These are phyloP conservation scores for Hydractinia echinata DNA, from an alignment of 30 jellyfish, hydroid and myxozoan species.

Conservation along the genomic window DNA sequence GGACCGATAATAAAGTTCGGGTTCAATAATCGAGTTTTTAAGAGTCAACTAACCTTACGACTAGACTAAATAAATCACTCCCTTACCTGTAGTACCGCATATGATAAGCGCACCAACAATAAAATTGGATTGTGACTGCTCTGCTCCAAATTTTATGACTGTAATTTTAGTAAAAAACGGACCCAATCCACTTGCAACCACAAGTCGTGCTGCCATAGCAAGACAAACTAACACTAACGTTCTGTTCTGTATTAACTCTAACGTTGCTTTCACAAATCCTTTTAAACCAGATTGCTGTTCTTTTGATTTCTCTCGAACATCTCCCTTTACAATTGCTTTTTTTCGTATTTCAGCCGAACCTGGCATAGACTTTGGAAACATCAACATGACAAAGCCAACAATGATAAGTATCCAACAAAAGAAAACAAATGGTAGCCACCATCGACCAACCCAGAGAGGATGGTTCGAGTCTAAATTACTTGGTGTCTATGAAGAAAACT, in stretches of 20 bases:
- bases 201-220: constrained; percentile 35
- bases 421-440: constrained; percentile 57
- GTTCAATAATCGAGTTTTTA: no score
- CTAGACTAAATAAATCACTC: background rate
- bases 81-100: constrained; percentile 18
- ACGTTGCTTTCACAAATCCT: constrained; percentile 45
- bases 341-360: constrained; percentile 26
- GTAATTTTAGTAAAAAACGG: constrained; percentile 60
- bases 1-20: no score
- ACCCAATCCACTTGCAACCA: constrained; percentile 31
- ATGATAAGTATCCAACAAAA: constrained; percentile 26
- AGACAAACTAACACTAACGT: constrained; percentile 44
- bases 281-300: background rate
- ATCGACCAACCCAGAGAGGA: constrained; percentile 61
- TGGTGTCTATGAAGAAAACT: constrained; percentile 30
- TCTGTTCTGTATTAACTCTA: constrained; percentile 38
- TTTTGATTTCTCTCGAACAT: constrained; percentile 24
- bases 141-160: constrained; percentile 51
- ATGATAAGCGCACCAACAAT: constrained; percentile 12
- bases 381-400: constrained; percentile 20
- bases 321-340: constrained; percentile 57
- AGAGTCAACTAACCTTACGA: background rate
- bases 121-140: constrained; percentile 10
- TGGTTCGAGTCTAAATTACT: constrained; percentile 24
- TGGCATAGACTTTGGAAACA: constrained; percentile 45